Evolutionary conservation across 1,140 invertebrate genomes (phyloP).

Genomic region (Glomeris maerens): DNA sequence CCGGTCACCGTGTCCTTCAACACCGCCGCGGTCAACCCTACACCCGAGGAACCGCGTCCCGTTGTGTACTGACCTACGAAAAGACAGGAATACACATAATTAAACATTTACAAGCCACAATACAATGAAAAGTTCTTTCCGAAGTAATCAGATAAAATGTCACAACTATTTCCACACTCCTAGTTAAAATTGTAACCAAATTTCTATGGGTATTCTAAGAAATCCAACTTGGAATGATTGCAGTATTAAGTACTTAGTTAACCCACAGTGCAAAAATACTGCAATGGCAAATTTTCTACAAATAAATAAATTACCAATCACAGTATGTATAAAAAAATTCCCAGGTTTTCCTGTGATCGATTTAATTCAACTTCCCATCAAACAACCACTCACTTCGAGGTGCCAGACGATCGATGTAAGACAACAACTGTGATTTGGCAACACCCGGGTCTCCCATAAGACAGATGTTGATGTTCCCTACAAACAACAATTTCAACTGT

Average conservation of each 20-base stretch:
- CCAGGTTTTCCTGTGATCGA: too few species aligned
- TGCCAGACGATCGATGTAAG: constrained; percentile 86
- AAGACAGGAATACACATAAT: constrained; percentile 13
- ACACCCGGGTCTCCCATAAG: constrained; percentile 99
- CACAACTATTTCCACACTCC: too few species aligned
- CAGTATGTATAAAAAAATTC: not conserved
- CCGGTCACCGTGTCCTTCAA: constrained; percentile 95
- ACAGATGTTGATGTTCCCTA: constrained; percentile 93
- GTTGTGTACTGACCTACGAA: constrained; percentile 75
- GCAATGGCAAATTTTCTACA: not conserved
- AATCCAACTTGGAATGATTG: too few species aligned
- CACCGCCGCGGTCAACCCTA: constrained; percentile 94
- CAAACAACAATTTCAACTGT: constrained; percentile 20
- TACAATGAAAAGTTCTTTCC: not conserved
- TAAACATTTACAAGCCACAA: constrained; percentile 7
- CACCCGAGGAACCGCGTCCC: constrained; percentile 90
- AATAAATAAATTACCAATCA: not conserved
- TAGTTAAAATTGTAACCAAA: too few species aligned
- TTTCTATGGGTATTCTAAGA: too few species aligned
- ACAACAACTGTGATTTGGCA: constrained; percentile 92
- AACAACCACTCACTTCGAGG: constrained; percentile 56
- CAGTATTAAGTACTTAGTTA: too few species aligned
- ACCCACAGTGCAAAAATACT: too few species aligned
- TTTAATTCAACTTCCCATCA: too few species aligned
- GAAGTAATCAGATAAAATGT: constrained; percentile 6